Conservation (phyloP, 2,113 vertebrate species). For the Ailuropoda melanoleuca region DNA sequence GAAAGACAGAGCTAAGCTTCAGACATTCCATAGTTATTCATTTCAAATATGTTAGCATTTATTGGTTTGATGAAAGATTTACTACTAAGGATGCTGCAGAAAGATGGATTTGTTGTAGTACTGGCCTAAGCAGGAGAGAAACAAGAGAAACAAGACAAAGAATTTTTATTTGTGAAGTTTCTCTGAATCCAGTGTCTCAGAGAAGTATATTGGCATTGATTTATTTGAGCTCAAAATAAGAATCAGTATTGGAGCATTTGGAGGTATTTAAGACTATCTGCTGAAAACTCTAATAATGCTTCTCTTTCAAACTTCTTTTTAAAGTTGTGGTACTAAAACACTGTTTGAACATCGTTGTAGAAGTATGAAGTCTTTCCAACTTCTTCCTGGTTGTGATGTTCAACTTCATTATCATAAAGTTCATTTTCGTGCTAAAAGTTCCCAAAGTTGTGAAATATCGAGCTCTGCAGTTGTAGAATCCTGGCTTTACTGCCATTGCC, state of each 20-base stretch:
- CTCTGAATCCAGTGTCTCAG: neutral
- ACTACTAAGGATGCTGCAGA: neutral
- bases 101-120: neutral
- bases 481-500: neutral
- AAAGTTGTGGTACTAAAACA: neutral
- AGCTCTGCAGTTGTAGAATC: neutral
- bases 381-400: neutral
- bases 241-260: neutral
- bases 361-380: neutral
- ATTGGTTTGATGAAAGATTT: neutral
- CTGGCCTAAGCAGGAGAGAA: neutral
- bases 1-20: neutral
- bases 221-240: neutral
- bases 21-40: neutral
- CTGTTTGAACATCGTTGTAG: neutral
- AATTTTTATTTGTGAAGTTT: neutral
- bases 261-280: neutral
- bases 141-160: neutral
- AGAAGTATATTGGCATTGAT: neutral
- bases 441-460: neutral
- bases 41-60: slow-evolving; percentile 16
- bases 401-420: neutral
- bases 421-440: neutral
- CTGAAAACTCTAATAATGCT: neutral
- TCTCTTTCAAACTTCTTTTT: neutral